Base-by-base conservation (phyloP, 1,140 invertebrate genomes). In the Cardiocondyla obscurior region DNA sequence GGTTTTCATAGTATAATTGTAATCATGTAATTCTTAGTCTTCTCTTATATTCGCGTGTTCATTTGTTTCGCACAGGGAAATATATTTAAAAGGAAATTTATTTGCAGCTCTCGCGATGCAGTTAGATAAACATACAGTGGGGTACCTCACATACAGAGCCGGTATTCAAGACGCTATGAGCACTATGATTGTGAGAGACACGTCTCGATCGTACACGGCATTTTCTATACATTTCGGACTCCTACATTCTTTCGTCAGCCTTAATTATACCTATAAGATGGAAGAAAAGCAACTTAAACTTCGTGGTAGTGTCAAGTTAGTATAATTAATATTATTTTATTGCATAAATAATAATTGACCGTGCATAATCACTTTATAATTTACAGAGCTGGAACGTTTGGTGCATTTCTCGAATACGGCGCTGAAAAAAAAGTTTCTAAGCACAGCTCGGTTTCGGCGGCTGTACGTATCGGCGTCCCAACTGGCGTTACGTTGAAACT, bases 371-470 rank as follows among this genome's bases (percentile, higher is more conserved):
- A 8, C 28, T 81, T 51, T 83, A 7, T 49, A 16, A 42, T 82
- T 74, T 85, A 19, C 33, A 98, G 98, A 93, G 94, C 96, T 83
- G 98, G 98, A 22, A 97, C 98, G 7, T 97, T 98, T 93, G 98
- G 98, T 33, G 96, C 96, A 2, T 94, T 97, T 76, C 92, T 98
- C 0, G 98, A 99, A 92, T 99, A 99, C 92, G 98, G 98, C 0
- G 96, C 97, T 36, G 98, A 99, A 89, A 99, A 99, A 88, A 98
- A 98, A 93, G 95, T 99, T 16, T 98, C 98, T 0, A 96, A 98
- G 90, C 97, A 98, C 88, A 99, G 97, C 87, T 96, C 96, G n/a
- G 92, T 99, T 1, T 96, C 97, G 2, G 98, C 98, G 7, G 95
- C 97, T 0, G 96, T 99, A 10, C 95, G 96, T 51, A 93, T 99